Evolutionary conservation across 2,113 vertebrate species (phyloP), one percentile per base, ranked within the genome.

Genomic region (Maylandia zebra): DNA sequence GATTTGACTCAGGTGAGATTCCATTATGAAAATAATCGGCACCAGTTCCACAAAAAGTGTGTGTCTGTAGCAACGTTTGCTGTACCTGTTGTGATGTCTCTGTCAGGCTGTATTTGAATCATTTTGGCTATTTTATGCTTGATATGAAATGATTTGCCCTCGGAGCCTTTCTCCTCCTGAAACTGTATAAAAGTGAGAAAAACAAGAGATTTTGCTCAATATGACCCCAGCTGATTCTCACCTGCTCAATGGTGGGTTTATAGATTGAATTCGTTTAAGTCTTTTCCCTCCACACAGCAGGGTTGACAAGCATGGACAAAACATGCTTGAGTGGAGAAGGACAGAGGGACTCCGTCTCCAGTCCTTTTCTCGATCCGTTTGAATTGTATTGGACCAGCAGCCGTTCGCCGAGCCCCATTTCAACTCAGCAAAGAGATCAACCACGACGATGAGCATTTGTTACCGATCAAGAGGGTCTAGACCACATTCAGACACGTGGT

Each of bases 361-460:
- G 88, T 83, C 36, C 56, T 55, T 32, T 81, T 27, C 74, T 57
- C 22, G 14, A 59, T 43, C 53, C 10, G 76, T 91, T 83, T 81
- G 55, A 50, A 82, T 76, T 82, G 76, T 79, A 17, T 36, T 32
- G 32, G 64, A 88, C 76, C 61, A 86, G 56, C 45, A 78, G 81
- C 61, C 50, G 22, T 52, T 22, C 32, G 19, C 57, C 52, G 43
- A 27, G 48, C 82, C 43, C 83, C 55, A 4, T 82, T 85, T 84
- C 52, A 86, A 19, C 53, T 55, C 10, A 32, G 69, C 16, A 38
- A 50, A 53, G 11, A 87, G 79, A 86, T 76, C 84, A 59, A 85
- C 74, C 83, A 48, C 56, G 55, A 81, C 27, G 59, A 89, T 56
- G 83, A 91, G 91, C 83, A 56, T 91, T 88, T 87, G 83, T 91